Conservation (phyloP, 2,113 vertebrate genomes). For the Tenebrosternarchus preto region DNA sequence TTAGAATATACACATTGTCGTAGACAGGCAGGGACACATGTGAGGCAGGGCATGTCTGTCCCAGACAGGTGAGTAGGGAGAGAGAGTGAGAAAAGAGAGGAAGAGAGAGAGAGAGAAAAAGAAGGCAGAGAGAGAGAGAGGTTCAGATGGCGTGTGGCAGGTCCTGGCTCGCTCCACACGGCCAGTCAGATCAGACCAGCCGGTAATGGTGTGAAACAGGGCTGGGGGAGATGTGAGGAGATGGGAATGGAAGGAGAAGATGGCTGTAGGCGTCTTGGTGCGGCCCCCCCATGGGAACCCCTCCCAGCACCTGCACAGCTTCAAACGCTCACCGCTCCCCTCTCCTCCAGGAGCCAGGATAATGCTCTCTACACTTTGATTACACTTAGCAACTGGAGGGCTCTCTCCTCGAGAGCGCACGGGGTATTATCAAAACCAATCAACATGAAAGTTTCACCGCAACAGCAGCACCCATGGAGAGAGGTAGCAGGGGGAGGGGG, state of each 20-base stretch:
- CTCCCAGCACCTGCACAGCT: slow-evolving; percentile 42
- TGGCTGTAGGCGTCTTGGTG: slow-evolving; percentile 57
- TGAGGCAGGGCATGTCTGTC: slow-evolving; percentile 6
- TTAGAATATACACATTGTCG: neutral
- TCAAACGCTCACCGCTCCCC: slow-evolving; percentile 49
- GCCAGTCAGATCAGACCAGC: slow-evolving; percentile 57
- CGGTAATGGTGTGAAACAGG: slow-evolving; percentile 59
- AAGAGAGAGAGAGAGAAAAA: neutral
- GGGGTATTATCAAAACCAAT: slow-evolving; percentile 58
- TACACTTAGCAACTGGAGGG: slow-evolving; percentile 54
- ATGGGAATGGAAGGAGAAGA: slow-evolving; percentile 58
- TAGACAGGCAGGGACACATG: slow-evolving; percentile 23
- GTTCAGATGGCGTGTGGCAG: slow-evolving; percentile 43
- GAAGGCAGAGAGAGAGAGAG: slow-evolving; percentile 39
- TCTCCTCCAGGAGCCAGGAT: slow-evolving; percentile 44
- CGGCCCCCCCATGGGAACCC: slow-evolving; percentile 47
- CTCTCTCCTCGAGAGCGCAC: slow-evolving; percentile 41
- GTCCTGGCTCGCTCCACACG: slow-evolving; percentile 37
- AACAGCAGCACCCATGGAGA: slow-evolving; percentile 36
- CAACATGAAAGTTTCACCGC: slow-evolving; percentile 55
- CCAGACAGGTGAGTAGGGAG: neutral
- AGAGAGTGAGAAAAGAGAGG: neutral
- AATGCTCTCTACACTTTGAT: slow-evolving; percentile 59
- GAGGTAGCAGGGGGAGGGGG: slow-evolving; percentile 16
- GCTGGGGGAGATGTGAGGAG: slow-evolving; percentile 59